Evolutionary conservation across 2,888 invertebrate species (phyloP), one percentile per base, ranked within the genome.

Genomic region (Alsophila aescularia): DNA sequence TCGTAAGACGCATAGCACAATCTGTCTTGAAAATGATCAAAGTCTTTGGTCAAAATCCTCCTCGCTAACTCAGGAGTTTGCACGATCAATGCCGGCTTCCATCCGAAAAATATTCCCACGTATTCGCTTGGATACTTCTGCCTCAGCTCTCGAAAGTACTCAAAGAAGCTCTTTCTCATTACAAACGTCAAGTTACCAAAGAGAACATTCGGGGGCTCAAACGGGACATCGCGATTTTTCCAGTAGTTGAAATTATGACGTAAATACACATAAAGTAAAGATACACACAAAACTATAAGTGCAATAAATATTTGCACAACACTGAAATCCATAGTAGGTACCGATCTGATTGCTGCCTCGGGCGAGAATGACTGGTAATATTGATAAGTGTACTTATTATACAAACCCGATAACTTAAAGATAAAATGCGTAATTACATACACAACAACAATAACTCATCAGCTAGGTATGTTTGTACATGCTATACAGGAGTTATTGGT

Each of bases 41-140:
- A 71, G 51, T 86, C 84, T 45, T 81, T 83, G 1, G 77, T 76
- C 6, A 87, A 62, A 12, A 88, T 60, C 43, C 64, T 71, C 29
- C 73, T 77, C 0, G 84, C 84, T 4, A 85, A 70, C 16, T 86
- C 83, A 7, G 85, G 79, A 5, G 80, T 75, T 48, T 87, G 81
- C 10, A 88, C 66, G 49, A 87, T 60, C 2, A 88, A 72, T 0
- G 72, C 64, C 2, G 87, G 87, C 43, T 70, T 74, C 75, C 76
- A 77, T 1, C 76, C 83, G 34, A 87, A 52, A 54, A 72, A 88
- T 52, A 85, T 74, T 37, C 87, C 87, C 0, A 84, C 69, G 49
- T 81, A 83, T 34, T 84, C 83, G 0, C 58, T 53, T 2, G 54
- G 42, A 41, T 74, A 65, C 47, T 73, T 83, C 10, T 57, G 62